These are phyloP conservation scores for Papilio xuthus DNA, from an alignment of 1,140 invertebrate genomes.

Conservation along the genomic window DNA sequence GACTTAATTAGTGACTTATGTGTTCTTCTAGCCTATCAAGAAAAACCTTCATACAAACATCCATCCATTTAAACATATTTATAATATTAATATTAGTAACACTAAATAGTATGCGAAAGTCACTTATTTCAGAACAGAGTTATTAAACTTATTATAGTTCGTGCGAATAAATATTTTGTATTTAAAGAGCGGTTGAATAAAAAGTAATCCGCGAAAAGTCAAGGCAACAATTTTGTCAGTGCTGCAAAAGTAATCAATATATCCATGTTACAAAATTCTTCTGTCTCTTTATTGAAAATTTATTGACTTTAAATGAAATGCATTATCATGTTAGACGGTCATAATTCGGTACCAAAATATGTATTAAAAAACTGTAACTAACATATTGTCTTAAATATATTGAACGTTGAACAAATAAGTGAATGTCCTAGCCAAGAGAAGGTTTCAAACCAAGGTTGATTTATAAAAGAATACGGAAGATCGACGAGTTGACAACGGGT, in stretches of 20 bases:
- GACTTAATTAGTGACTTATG: too few species aligned
- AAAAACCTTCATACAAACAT: too few species aligned
- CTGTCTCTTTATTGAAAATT: too few species aligned
- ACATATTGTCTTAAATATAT: neutral
- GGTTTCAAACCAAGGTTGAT: slow-evolving; percentile 27
- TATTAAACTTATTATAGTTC: neutral
- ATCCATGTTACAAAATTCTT: neutral
- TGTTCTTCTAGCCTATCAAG: too few species aligned
- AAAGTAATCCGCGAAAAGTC: slow-evolving; percentile 19
- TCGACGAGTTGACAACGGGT: slow-evolving; percentile 34
- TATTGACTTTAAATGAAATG: too few species aligned
- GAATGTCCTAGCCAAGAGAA: slow-evolving; percentile 33
- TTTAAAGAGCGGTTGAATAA: neutral
- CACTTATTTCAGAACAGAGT: neutral
- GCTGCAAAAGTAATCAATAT: slow-evolving; percentile 14
- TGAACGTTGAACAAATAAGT: slow-evolving; percentile 10
- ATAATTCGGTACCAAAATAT: too few species aligned
- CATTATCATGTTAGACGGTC: too few species aligned
- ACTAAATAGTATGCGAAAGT: too few species aligned
- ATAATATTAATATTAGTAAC: too few species aligned
- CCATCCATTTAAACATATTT: too few species aligned
- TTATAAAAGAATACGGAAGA: slow-evolving; percentile 36
- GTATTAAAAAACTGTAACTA: too few species aligned
- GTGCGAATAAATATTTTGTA: neutral
- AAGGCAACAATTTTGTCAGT: slow-evolving; percentile 25